Conservation (phyloP, 2,113 vertebrate genomes). For the Leptocoma aspasia region DNA sequence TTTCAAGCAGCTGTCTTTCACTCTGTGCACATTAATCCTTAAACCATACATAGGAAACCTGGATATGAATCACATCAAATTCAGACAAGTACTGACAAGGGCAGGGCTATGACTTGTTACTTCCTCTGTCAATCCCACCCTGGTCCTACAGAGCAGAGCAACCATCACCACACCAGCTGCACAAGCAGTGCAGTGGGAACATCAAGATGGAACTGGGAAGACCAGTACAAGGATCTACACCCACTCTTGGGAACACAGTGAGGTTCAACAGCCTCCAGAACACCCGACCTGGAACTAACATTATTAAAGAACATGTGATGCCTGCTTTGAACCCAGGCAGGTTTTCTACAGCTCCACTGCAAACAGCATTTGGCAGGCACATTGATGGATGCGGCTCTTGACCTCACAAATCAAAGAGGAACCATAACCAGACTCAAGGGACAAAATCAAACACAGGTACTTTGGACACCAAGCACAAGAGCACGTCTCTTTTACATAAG, state of each 20-base stretch:
- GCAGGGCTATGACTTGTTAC: background rate
- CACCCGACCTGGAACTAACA: background rate
- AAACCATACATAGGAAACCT: background rate
- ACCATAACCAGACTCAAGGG: background rate
- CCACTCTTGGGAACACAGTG: fast-evolving
- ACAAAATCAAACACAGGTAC: background rate
- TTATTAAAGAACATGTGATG: background rate
- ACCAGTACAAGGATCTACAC: background rate
- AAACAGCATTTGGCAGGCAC: background rate
- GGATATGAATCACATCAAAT: background rate
- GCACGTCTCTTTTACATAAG: background rate
- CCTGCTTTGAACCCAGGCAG: background rate
- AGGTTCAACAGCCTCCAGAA: background rate
- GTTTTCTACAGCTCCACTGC: background rate
- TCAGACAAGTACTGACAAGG: background rate
- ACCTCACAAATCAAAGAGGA: background rate
- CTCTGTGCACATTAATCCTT: background rate
- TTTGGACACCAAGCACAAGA: background rate
- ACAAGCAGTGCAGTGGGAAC: fast-evolving
- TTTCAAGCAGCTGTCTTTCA: background rate
- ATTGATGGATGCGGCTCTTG: background rate
- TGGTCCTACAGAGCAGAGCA: background rate
- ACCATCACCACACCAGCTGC: background rate
- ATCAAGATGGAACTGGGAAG: background rate
- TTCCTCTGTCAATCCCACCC: background rate